Base-by-base conservation (phyloP, 2,797 vertebrate species). In the Thunnus albacares region DNA sequence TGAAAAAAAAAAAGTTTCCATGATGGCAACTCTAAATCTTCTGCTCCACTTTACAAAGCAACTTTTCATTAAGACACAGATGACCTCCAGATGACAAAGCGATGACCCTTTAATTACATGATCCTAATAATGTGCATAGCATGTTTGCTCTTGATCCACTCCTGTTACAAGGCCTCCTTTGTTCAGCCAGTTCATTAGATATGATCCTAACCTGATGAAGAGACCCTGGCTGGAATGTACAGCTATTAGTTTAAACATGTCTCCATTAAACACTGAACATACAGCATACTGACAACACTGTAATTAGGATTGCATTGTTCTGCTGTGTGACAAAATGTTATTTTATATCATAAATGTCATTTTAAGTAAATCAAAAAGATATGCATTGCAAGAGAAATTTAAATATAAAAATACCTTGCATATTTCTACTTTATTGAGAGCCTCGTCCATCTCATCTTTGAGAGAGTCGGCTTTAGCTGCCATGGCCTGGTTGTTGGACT, bases 361-460 rank as follows among this genome's bases (percentile, higher is more conserved):
- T 49, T 30, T 47, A 9, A 51, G 13, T 20, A 62, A 9, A 30
- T 35, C 0, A n/a, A 11, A 15, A n/a, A 62, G 4, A 5, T 9
- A 1, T 14, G 26, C 15, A 57, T 1, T 26, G 24, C 26, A n/a
- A 8, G 5, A 59, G 20, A 47, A 5, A 55, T 22, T 51, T 17
- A 26, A 67, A 71, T 24, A 10, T 26, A 59, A 33, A 28, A 49
- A 61, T 90, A 99, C 98, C 97, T 99, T 99, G 96, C 98, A 99
- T 69, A 97, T 97, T 84, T 99, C 98, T 61, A 99, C 97, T 97
- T 98, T 99, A 88, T 98, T 99, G 61, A 96, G 96, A 66, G 98
- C 98, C 92, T 99, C 98, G 38, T 99, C 98, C 98, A 98, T 97
- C 93, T 99, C 98, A 52, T 99, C 98, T 84, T 98, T 98, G 20